These are phyloP conservation scores for Pseudomyrmex sp. DNA, from an alignment of 1,140 invertebrate genomes.

Conservation along the genomic window DNA sequence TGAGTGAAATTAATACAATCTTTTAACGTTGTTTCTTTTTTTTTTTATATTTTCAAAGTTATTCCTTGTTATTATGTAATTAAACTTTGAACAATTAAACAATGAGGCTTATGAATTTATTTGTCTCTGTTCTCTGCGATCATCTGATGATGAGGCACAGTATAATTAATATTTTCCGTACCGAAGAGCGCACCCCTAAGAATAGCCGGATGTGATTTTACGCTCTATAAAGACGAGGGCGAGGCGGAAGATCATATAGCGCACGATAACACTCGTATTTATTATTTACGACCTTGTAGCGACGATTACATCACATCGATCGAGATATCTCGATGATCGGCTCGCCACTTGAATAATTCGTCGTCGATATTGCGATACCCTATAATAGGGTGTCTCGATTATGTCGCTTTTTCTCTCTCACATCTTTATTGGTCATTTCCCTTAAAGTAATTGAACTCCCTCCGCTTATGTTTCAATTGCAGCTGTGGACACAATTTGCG, in stretches of 20 bases:
- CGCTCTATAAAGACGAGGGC: conserved; percentile 63
- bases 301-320: conserved; percentile 22
- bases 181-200: background rate
- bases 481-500: background rate
- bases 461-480: conserved; percentile 37
- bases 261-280: conserved; percentile 55
- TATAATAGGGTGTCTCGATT: conserved; percentile 64
- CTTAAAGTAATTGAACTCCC: conserved; percentile 67
- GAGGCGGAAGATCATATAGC: conserved; percentile 33
- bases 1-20: conserved; percentile 65
- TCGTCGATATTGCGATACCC: conserved; percentile 62
- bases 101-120: background rate
- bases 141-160: conserved; percentile 14
- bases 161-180: conserved; percentile 48
- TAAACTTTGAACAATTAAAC: background rate
- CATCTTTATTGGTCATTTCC: conserved; percentile 72
- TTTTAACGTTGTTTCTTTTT: too few species aligned
- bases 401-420: conserved; percentile 38
- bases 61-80: too few species aligned
- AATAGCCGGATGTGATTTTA: conserved; percentile 69
- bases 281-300: conserved; percentile 46
- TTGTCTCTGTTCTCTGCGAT: background rate
- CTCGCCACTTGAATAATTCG: conserved; percentile 50
- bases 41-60: too few species aligned
- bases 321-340: conserved; percentile 57